Evolutionary conservation across 2,888 invertebrate species (phyloP), one percentile per base, ranked within the genome.

Genomic region (Ochlodes sylvanus): DNA sequence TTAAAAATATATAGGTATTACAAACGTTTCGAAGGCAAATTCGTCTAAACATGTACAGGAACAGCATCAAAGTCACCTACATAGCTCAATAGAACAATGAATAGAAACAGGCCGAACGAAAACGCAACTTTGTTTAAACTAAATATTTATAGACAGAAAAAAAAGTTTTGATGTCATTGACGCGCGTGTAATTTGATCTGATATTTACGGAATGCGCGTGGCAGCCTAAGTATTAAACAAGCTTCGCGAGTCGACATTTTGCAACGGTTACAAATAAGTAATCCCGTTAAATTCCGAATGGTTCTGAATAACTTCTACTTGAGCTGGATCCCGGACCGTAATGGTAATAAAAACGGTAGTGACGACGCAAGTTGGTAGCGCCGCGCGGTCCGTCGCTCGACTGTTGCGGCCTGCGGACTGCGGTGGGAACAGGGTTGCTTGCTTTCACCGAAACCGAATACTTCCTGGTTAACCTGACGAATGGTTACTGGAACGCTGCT

Each of bases 221-320:
- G 58, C 42, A 15, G 58, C 44, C 58, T 5, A 27, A 1, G 61
- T 58, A 64, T 55, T 55, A 67, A 66, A 71, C 70, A 55, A 55
- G 71, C 67, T 70, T 41, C 41, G 58, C 64, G 61, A 73, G 71
- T 70, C 68, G 72, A 70, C 72, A 71, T 71, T 73, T 72, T 64
- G 68, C 69, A 69, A 75, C 71, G 60, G 69, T 69, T 69, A 68
- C 71, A 75, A 75, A 76, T 71, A 71, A 58, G 47, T 72, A 74
- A 71, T 81, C 73, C 83, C 81, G 82, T 82, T 83, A 79, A 77
- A 77, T 75, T 73, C 72, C 75, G 72, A 73, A 73, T 74, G 73
- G 71, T 73, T 73, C 72, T 71, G 70, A 68, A 65, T 72, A 66
- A 69, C 60, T 68, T 68, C 52, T 52, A 75, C 64, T 71, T 73